phyloP scores from a whole-genome alignment of 2,113 vertebrate species.

The Aegotheles bennettii region DNA sequence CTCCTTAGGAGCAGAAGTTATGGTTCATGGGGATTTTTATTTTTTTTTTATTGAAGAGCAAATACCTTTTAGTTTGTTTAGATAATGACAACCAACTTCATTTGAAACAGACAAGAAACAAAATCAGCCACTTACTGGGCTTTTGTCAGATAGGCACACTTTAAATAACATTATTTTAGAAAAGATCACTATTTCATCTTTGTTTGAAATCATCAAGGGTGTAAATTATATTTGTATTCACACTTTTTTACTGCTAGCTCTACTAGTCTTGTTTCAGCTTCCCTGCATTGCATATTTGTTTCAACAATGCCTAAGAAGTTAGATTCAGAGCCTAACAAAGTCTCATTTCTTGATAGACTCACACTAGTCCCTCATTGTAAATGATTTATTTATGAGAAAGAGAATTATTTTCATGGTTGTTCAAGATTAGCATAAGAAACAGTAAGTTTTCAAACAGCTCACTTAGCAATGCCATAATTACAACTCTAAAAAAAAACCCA shows the following conservation, averaged over 20 bases:
- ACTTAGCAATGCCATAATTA: neutral
- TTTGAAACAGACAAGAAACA: neutral
- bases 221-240: neutral
- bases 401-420: neutral
- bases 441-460: neutral
- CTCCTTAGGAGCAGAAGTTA: neutral
- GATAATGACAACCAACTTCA: neutral
- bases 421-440: neutral
- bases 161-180: neutral
- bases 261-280: neutral
- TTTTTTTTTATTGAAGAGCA: neutral
- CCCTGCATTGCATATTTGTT: neutral
- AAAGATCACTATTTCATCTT: neutral
- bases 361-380: neutral
- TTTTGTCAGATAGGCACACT: neutral
- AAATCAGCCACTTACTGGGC: neutral
- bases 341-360: neutral
- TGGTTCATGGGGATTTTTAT: too few relatives aligned
- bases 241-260: neutral
- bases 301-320: neutral
- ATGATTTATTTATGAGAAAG: neutral
- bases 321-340: neutral
- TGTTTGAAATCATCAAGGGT: neutral
- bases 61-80: neutral
- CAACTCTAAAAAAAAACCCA: accelerated